These are phyloP conservation scores for Drosophila lacteicornis DNA, from an alignment of 1,140 invertebrate species.

Conservation along the genomic window DNA sequence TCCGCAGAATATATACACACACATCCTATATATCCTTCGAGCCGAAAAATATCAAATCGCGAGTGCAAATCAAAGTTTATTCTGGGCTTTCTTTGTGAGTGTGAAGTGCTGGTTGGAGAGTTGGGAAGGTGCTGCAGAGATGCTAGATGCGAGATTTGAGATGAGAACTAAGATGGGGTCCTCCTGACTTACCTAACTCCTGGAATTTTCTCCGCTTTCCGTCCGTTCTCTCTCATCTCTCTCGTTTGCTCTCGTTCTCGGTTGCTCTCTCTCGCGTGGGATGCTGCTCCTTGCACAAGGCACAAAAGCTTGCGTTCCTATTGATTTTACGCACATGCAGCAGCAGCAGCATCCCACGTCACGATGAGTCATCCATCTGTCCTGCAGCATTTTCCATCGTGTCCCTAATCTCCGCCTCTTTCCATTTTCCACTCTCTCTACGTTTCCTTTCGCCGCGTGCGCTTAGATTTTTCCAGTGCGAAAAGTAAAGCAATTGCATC, in stretches of 20 bases:
- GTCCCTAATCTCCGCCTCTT: constrained; percentile 18
- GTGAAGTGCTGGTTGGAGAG: constrained; percentile 17
- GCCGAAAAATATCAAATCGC: constrained; percentile 18
- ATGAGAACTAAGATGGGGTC: background rate
- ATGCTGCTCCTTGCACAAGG: constrained; percentile 38
- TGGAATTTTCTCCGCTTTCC: constrained; percentile 20
- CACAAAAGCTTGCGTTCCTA: constrained; percentile 19
- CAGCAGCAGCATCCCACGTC: constrained; percentile 41
- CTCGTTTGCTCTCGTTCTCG: background rate
- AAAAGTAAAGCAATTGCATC: constrained; percentile 53
- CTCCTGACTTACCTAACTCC: constrained; percentile 11
- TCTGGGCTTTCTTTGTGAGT: constrained; percentile 56
- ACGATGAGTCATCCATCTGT: constrained; percentile 37
- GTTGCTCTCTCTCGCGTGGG: constrained; percentile 18
- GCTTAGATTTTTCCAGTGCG: constrained; percentile 46
- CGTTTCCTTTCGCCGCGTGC: constrained; percentile 9
- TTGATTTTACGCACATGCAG: constrained; percentile 62
- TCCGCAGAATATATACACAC: constrained; percentile 12
- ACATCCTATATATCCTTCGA: constrained; percentile 35
- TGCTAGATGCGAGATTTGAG: background rate
- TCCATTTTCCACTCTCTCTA: background rate
- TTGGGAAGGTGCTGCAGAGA: constrained; percentile 36
- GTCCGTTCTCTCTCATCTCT: constrained; percentile 1
- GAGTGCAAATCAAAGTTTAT: constrained; percentile 35
- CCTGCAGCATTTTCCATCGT: constrained; percentile 48